phyloP scores from a whole-genome alignment of 2,888 invertebrate species.

The Andrena trimmerana region DNA sequence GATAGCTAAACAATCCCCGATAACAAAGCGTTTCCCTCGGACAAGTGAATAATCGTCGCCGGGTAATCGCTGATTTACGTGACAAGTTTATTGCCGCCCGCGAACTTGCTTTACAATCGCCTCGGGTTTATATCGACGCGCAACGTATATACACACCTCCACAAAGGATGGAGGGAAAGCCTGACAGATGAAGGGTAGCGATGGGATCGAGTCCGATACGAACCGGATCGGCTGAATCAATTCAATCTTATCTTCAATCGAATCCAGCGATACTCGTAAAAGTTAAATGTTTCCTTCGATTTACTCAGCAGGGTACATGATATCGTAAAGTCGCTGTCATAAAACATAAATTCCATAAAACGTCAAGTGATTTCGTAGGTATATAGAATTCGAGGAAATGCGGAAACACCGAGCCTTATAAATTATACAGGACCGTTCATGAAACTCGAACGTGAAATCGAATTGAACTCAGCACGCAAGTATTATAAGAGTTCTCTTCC shows the following conservation, averaged over 20 bases:
- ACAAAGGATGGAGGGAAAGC: slow-evolving; percentile 16
- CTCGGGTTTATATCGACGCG: slow-evolving; percentile 33
- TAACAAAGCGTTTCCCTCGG: slow-evolving; percentile 10
- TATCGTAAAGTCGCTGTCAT: slow-evolving; percentile 2
- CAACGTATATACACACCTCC: neutral
- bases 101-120: slow-evolving; percentile 20
- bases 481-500: too few species aligned
- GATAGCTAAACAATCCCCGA: neutral
- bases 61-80: slow-evolving; percentile 50
- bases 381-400: neutral
- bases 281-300: slow-evolving; percentile 14
- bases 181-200: slow-evolving; percentile 13
- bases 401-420: neutral
- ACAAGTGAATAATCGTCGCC: slow-evolving; percentile 40
- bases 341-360: slow-evolving; percentile 34
- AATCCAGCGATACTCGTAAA: slow-evolving; percentile 10
- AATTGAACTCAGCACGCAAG: too few species aligned
- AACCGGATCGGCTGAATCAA: slow-evolving; percentile 14
- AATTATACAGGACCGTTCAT: neutral
- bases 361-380: slow-evolving; percentile 3
- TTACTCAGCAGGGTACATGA: neutral
- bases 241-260: slow-evolving; percentile 10
- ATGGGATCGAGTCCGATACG: slow-evolving; percentile 5
- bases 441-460: neutral
- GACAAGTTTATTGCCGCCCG: slow-evolving; percentile 42